Base-by-base conservation (phyloP, 2,797 vertebrate species). In the Argya squamiceps region DNA sequence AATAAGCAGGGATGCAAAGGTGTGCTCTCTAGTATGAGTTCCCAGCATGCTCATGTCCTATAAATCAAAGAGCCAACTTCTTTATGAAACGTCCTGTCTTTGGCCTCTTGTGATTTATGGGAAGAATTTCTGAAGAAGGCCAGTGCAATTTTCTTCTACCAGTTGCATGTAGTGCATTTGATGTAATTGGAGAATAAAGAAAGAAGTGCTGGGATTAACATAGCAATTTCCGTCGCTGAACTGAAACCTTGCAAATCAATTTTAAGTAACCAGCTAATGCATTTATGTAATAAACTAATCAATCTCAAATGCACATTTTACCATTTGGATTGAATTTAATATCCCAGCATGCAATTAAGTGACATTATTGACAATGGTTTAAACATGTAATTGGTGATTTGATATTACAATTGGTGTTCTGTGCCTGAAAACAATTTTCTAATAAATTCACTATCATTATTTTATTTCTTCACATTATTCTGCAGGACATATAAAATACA, bases 211-310 rank as follows among this genome's bases (percentile, higher is more conserved):
- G 32, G 37, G 43, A 94, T 96, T 97, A 93, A 88, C 3, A 1
- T 9, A 83, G 12, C 32, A 73, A 86, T 95, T 97, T 97, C 84
- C 82, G 88, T 27, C 52, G 43, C 63, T 64, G 75, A 94, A 88
- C 81, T 93, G 36, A 96, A 91, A 89, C 50, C 74, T 94, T 83
- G 56, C 22, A 96, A 96, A 94, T 97, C 91, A 96, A 95, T 94
- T 95, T 87, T 91, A 95, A 95, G 78, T 92, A 96, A 91, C 88
- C 18, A 74, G 36, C 16, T 92, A 95, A 96, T 89, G 77, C 55
- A 94, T 94, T 96, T 97, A 82, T 79, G 30, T 87, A 91, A 96
- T 94, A 95, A 96, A 95, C 76, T 92, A 95, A 97, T 95, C 94
- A 92, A 95, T 97, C 74, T 95, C 89, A 95, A 94, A 93, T 81